A percentile compares a stretch with the other conserved stretches of the same genome.
Conservation (phyloP, 2,113 vertebrate genomes). For the Copsychus sechellarum region DNA sequence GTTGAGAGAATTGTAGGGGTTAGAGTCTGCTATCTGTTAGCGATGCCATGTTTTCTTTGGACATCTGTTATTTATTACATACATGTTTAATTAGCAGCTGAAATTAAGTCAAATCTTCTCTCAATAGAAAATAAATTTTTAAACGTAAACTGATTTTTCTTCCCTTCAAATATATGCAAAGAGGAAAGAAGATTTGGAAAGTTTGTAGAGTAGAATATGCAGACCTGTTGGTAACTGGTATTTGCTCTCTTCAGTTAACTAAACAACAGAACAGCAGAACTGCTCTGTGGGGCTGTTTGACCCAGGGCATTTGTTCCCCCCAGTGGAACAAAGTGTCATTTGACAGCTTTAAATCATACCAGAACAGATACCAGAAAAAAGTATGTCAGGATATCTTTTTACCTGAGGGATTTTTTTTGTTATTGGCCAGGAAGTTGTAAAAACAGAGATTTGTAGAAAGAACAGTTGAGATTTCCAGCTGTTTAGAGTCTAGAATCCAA, state of each 20-base stretch:
- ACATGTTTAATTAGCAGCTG: neutral
- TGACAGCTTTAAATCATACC: neutral
- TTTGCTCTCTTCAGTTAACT: neutral
- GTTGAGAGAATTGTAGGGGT: neutral
- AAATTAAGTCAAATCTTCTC: neutral
- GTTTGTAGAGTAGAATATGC: neutral
- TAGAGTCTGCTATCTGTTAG: neutral
- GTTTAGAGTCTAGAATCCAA: neutral
- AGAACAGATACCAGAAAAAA: neutral
- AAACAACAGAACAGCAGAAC: neutral
- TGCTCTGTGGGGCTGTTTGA: neutral
- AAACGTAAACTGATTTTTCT: neutral
- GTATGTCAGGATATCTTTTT: neutral
- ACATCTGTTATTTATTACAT: neutral
- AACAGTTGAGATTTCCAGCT: constrained; percentile 8
- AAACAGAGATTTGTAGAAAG: neutral
- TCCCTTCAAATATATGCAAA: neutral
- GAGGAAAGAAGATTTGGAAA: neutral
- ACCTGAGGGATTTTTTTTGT: neutral
- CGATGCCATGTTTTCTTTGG: neutral
- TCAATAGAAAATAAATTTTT: neutral
- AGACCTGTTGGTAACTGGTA: neutral
- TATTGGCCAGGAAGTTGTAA: neutral
- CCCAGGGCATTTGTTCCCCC: neutral
- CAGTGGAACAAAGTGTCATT: neutral